These are phyloP conservation scores for Diglossa brunneiventris DNA, from an alignment of 2,113 vertebrate genomes.

Conservation along the genomic window DNA sequence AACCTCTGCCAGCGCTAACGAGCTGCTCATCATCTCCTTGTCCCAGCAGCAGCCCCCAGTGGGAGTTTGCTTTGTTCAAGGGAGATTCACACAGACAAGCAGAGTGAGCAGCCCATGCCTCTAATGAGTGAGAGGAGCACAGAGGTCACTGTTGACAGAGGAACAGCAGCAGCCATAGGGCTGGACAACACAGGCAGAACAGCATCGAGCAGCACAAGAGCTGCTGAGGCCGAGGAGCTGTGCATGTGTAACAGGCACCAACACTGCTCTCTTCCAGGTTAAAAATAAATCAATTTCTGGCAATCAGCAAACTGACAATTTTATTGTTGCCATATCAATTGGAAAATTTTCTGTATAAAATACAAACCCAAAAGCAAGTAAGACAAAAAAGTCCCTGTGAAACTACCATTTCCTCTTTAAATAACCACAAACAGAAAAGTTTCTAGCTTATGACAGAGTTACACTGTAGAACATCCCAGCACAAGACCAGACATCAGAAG, in stretches of 20 bases:
- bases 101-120: background rate
- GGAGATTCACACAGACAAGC: background rate
- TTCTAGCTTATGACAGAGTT: background rate
- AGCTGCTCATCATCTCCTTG: background rate
- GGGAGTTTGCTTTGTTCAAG: background rate
- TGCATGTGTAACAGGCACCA: rapidly evolving
- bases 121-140: background rate
- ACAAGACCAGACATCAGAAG: background rate
- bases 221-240: background rate
- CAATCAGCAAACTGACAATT: background rate
- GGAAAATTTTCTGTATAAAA: conserved; percentile 31
- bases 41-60: background rate
- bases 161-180: background rate
- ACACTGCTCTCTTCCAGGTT: background rate
- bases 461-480: background rate
- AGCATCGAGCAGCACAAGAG: background rate
- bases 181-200: background rate
- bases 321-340: background rate
- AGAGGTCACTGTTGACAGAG: background rate
- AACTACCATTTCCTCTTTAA: conserved; percentile 29
- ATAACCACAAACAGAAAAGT: background rate
- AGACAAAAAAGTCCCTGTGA: background rate
- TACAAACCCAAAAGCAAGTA: conserved; percentile 8
- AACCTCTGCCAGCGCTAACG: background rate
- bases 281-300: conserved; percentile 1